Evolutionary conservation across 2,888 invertebrate species (phyloP), one percentile per base, ranked within the genome.

Genomic region (Campoplex capitator): DNA sequence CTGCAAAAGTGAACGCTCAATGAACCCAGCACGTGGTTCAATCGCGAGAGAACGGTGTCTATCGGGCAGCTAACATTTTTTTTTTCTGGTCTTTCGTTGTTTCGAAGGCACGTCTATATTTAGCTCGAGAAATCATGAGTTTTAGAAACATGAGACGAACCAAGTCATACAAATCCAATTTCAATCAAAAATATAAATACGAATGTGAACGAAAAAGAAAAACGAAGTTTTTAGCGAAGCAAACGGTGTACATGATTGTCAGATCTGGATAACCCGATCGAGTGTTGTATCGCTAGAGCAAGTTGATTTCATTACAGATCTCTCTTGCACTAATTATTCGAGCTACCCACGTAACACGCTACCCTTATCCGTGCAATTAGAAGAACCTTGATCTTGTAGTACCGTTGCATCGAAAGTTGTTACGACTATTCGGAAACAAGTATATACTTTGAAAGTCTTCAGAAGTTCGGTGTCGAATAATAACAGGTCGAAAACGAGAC

Each of bases 241-340:
- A 54, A 23, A 79, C 38, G 62, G 73, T 32, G 58, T 54, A 71
- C 74, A 77, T 80, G 83, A 71, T 82, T 68, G 73, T 82, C 78
- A 87, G 88, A 88, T 86, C 88, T 85, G 88, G 86, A 90, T 91
- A 91, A 91, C 89, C 90, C 88, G 87, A 91, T 90, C 88, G 80
- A 71, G 81, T 88, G 81, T 86, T 86, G 78, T 87, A 75, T 83
- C 68, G 88, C 78, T 83, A 88, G 76, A 56, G 80, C 78, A 89
- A 91, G 91, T 91, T 90, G 89, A 92, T 91, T 91, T 91, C 89
- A 89, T 91, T 91, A 89, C 86, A 51, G 71, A 71, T 80, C 56
- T 79, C 73, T 79, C 70, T 83, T 76, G 62, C 83, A 73, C 87
- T 76, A 74, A 83, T 58, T 71, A 84, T 81, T 81, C 77, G 68